Conservation (phyloP, 2,888 invertebrate species). For the Cerastoderma edule region DNA sequence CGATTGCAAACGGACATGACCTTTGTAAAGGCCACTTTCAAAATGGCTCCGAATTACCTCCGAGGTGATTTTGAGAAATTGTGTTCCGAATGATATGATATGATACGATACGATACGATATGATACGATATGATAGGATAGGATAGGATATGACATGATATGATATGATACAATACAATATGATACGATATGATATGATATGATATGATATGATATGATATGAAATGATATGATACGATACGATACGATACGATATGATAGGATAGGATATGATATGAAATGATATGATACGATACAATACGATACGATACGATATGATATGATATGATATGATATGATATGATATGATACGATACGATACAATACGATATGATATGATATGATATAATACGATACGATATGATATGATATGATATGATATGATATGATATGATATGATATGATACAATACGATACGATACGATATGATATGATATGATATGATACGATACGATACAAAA, state of each 20-base stretch:
- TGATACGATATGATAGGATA: slow-evolving; percentile 13
- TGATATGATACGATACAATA: slow-evolving; percentile 10
- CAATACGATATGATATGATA: slow-evolving; percentile 11
- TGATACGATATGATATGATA: slow-evolving; percentile 12
- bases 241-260: slow-evolving; percentile 9
- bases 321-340: slow-evolving; percentile 16
- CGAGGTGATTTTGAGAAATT: too few species aligned
- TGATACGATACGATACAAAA: too few species aligned
- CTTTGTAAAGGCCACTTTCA: too few species aligned
- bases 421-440: too few species aligned
- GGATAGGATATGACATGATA: slow-evolving; percentile 12
- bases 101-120: slow-evolving; percentile 19
- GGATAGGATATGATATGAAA: slow-evolving; percentile 10
- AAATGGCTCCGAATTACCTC: too few species aligned
- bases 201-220: slow-evolving; percentile 20
- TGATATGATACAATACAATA: slow-evolving; percentile 10
- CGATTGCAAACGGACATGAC: too few species aligned
- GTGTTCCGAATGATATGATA: slow-evolving; percentile 9
- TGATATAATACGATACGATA: slow-evolving; percentile 19
- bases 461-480: too few species aligned
- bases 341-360: slow-evolving; percentile 15
- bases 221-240: slow-evolving; percentile 5
- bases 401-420: slow-evolving; percentile 17
- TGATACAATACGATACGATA: too few species aligned
- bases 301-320: slow-evolving; percentile 15